phyloP scores from a whole-genome alignment of 1,140 invertebrate species.

The Drosophila leontia region DNA sequence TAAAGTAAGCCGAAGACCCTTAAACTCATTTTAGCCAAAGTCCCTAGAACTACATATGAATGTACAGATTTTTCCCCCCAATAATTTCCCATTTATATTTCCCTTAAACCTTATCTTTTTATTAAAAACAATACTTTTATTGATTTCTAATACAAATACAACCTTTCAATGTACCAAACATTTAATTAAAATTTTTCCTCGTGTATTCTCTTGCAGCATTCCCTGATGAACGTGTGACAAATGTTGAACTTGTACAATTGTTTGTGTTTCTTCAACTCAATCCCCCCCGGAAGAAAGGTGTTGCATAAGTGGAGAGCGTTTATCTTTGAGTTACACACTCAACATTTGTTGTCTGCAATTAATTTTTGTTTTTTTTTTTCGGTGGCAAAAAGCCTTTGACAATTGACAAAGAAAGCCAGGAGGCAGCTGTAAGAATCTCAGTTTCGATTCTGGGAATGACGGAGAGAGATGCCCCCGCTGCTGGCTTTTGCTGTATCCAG shows the following conservation, averaged over 20 bases:
- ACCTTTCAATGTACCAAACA: not conserved
- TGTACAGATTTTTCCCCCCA: too few species aligned
- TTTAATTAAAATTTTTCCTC: slow-evolving; percentile 1
- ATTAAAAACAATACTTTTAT: too few species aligned
- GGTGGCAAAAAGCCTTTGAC: slow-evolving; percentile 59
- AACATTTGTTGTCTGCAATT: slow-evolving; percentile 71
- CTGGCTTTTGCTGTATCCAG: slow-evolving; percentile 22
- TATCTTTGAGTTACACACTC: slow-evolving; percentile 74
- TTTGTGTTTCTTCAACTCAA: slow-evolving; percentile 23
- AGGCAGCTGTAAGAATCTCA: slow-evolving; percentile 24
- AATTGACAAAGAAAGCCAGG: slow-evolving; percentile 24
- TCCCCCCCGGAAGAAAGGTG: slow-evolving; percentile 33
- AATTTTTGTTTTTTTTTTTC: slow-evolving; percentile 49
- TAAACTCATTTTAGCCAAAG: too few species aligned
- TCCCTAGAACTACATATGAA: too few species aligned
- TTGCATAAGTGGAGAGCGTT: slow-evolving; percentile 70
- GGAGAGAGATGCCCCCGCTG: too few species aligned
- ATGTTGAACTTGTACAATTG: slow-evolving; percentile 75
- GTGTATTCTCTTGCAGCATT: slow-evolving; percentile 38
- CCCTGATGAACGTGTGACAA: slow-evolving; percentile 66
- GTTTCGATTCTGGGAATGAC: slow-evolving; percentile 26
- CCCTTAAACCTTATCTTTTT: not conserved
- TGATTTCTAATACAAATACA: not conserved
- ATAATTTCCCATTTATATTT: too few species aligned
- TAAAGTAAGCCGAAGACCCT: too few species aligned